These are phyloP conservation scores for Nyctibius grandis DNA, from an alignment of 2,797 vertebrate genomes.

Conservation along the genomic window DNA sequence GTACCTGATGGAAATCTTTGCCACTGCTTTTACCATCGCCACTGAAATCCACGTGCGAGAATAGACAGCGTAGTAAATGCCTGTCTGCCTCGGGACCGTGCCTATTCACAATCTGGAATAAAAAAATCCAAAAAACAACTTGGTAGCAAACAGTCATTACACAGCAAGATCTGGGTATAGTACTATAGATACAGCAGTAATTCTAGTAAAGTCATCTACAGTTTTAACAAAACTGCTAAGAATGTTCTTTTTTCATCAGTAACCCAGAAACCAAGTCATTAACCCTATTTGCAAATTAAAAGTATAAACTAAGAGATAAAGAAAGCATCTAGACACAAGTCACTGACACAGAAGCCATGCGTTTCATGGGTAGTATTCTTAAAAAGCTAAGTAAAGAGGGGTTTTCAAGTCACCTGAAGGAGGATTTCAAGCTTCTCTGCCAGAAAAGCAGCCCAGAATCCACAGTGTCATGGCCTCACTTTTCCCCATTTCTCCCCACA, in stretches of 20 bases:
- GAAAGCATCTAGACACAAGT: neutral
- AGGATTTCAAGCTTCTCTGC: neutral
- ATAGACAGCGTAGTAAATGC: constrained; percentile 99
- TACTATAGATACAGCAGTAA: neutral
- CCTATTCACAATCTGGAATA: constrained; percentile 95
- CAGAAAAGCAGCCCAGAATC: neutral
- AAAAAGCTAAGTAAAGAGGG: neutral
- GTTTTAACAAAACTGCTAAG: neutral
- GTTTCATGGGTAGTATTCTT: neutral
- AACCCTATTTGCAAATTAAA: neutral
- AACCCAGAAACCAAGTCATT: neutral
- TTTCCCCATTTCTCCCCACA: neutral
- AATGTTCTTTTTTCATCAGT: neutral
- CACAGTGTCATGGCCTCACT: fast-evolving
- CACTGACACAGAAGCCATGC: neutral
- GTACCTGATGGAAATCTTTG: constrained; percentile 99
- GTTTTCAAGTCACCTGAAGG: neutral
- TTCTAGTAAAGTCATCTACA: neutral
- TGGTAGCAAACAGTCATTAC: neutral
- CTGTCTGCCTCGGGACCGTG: constrained; percentile 99
- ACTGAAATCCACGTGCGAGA: constrained; percentile 99
- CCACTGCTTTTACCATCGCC: constrained; percentile 99
- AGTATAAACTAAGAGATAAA: neutral
- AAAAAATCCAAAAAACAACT: neutral
- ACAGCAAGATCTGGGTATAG: neutral